Evolutionary conservation across 2,888 invertebrate species (phyloP), one percentile per base, ranked within the genome.

Genomic region (Lasioglossum villosulum): DNA sequence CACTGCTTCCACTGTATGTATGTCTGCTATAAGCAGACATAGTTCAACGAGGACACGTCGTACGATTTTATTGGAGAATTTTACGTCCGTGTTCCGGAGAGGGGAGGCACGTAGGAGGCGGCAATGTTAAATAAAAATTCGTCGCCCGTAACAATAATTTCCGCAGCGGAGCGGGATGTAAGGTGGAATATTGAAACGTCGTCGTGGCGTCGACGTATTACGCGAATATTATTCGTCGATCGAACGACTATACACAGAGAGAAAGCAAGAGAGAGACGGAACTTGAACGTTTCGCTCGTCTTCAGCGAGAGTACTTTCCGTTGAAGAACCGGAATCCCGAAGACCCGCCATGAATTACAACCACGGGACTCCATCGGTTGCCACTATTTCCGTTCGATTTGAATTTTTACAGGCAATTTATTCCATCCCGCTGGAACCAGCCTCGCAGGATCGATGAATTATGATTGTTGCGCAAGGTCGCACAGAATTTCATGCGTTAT

Each of bases 321-420:
- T 14, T 68, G 45, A 70, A 66, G 71, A 78, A 80, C 75, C 73
- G 14, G 56, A 59, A 80, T 27, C 52, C 72, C 39, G 12, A 56
- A 39, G 66, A 48, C 59, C 34, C 66, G 56, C 70, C 34, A 86
- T 86, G 86, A 86, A 85, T 86, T 85, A 86, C 84, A 80, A 85
- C 85, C 81, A 63, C 74, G 66, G 14, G 45, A 75, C 80, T 80
- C 77, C 52, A 75, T 84, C 80, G 77, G 37, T 34, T 30, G 45
- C 84, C 66, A 71, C 86, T 84, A 86, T 86, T 84, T 84, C 74
- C 86, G 63, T 80, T 80, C 80, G 68, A 86, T 86, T 84, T 86
- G 84, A 86, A 86, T 86, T 86, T 86, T 86, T 86, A 84, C 86
- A 84, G 85, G 56, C 84, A 84, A 84, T 86, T 86, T 86, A 86